A percentile compares a stretch with the other conserved stretches of the same genome.
Evolutionary conservation across 1,140 invertebrate species (phyloP).

Genomic region (Hypsibius dujardini): DNA sequence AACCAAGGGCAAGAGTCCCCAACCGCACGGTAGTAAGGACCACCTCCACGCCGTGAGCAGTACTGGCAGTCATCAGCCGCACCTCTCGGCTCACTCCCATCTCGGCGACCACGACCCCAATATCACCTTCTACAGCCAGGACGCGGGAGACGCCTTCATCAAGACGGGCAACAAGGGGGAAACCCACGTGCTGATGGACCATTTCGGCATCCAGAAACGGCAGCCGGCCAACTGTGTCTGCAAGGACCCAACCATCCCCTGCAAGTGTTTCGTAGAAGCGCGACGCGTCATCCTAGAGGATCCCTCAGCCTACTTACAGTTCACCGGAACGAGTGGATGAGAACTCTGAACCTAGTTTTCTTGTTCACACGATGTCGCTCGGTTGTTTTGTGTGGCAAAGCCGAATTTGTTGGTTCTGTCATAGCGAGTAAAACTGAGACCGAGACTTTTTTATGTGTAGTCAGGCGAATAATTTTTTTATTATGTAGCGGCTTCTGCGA

Average conservation of each 20-base stretch:
- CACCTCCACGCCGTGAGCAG: too few species aligned
- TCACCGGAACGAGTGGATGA: background rate
- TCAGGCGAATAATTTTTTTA: too few species aligned
- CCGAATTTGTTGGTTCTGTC: too few species aligned
- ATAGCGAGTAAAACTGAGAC: too few species aligned
- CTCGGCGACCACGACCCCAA: background rate
- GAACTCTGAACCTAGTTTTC: background rate
- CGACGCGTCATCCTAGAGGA: background rate
- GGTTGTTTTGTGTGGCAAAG: too few species aligned
- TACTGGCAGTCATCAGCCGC: too few species aligned
- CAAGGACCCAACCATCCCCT: background rate
- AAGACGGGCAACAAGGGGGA: slow-evolving; percentile 3
- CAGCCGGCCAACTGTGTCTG: background rate
- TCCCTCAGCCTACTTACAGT: background rate
- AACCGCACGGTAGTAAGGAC: too few species aligned
- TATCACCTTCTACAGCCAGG: background rate
- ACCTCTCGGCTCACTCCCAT: too few species aligned
- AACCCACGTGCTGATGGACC: background rate
- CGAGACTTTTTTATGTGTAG: too few species aligned
- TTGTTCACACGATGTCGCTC: too few species aligned
- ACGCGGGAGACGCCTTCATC: background rate
- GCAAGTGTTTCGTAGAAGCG: background rate
- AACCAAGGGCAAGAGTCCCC: too few species aligned
- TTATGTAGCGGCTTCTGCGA: too few species aligned
- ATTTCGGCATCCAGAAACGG: background rate